Base-by-base conservation (phyloP, 1,140 invertebrate genomes). In the Temnothorax curvispinosus region DNA sequence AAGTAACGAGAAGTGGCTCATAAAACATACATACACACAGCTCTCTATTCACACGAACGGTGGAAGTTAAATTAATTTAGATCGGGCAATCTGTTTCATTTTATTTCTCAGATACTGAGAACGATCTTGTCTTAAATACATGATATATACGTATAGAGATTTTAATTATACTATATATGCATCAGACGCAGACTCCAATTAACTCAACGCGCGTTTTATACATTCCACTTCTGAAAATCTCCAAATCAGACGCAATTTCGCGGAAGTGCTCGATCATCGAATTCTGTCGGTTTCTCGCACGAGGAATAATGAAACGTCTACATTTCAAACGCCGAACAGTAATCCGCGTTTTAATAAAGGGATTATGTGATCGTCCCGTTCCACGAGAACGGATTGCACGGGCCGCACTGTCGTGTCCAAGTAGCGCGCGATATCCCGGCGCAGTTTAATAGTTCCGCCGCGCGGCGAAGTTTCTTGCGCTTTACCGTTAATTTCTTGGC, bases 401-500 rank as follows among this genome's bases (percentile, higher is more conserved):
- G 41, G 35, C 44, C 15, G 41, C 35, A 18, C 18, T 27, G 50
- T 47, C n/a, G 41, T 35, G 41, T 35, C 32, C 47, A 47, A 54
- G 38, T 38, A 38, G 38, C 47, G 60, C 54, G 74, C 71, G 74
- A 89, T 89, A 89, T 58, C 47, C 44, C 8, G 35, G 35, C 58
- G 67, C 44, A 32, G 64, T 71, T 89, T 86, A 89, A 81, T 81
- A 87, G 58, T 90, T 72, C 41, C 47, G 41, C 71, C 32, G 62
- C 62, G 50, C 56, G 84, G 50, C 52, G 84, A 77, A 89, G 71
- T 89, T 86, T 32, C 67, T 47, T 54, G 62, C 76, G 47, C 67
- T 81, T 89, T 58, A 27, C 69, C 75, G 87, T 89, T 89, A 78
- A 89, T 89, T 90, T 81, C 88, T 87, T 62, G 47, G 47, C 50